Evolutionary conservation across 2,113 vertebrate genomes (phyloP).

Genomic region (Hassar affinis): DNA sequence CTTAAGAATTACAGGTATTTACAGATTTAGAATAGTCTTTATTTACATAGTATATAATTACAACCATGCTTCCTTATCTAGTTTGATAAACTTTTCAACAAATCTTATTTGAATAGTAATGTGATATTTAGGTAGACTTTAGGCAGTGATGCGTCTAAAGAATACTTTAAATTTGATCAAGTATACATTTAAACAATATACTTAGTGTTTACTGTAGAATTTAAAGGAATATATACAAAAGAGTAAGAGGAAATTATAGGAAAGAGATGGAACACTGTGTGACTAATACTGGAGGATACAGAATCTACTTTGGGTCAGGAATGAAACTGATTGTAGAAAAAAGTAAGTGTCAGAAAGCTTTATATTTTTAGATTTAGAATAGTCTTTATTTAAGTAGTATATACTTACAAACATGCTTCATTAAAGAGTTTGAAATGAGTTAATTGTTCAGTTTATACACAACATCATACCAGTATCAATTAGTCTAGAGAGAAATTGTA

Average conservation of each 20-base stretch:
- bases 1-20: background rate
- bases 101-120: no score
- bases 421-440: no score
- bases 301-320: slow-evolving; percentile 5
- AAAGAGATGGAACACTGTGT: slow-evolving; percentile 33
- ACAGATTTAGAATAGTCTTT: background rate
- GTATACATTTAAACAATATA: background rate
- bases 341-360: background rate
- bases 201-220: background rate
- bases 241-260: slow-evolving; percentile 38
- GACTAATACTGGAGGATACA: slow-evolving; percentile 3
- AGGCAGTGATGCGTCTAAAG: background rate
- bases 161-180: background rate
- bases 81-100: no score
- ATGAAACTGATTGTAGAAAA: background rate
- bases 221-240: background rate
- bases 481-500: background rate
- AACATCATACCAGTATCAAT: background rate
- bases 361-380: background rate
- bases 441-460: background rate
- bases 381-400: background rate
- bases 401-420: no score
- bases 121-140: no score
- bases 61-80: no score
- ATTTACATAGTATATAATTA: background rate